Conservation (phyloP, 2,797 vertebrate species). For the Iguana delicatissima region DNA sequence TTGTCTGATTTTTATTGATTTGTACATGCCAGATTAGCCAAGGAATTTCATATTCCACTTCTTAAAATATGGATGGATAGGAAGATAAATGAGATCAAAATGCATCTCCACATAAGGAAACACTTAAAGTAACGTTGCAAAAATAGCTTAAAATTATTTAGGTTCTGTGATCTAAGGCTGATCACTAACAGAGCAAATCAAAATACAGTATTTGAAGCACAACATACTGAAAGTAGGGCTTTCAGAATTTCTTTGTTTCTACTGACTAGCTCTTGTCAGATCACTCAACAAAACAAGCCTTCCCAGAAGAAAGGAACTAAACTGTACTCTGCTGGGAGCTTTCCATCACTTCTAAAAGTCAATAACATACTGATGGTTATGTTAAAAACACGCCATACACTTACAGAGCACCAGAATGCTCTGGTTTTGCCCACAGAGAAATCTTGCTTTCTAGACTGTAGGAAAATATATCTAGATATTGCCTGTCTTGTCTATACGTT, state of each 20-base stretch:
- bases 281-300: neutral
- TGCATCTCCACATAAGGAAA: neutral
- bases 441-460: constrained; percentile 9
- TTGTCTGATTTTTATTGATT: neutral
- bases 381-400: neutral
- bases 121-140: neutral
- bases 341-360: constrained; percentile 13
- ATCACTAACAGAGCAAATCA: neutral
- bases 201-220: neutral
- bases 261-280: neutral
- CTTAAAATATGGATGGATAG: neutral
- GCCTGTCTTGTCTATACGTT: neutral
- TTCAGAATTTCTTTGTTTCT: constrained; percentile 2
- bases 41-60: neutral
- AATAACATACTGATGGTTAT: constrained; percentile 24
- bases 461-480: neutral
- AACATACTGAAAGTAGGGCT: constrained; percentile 8
- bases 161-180: constrained; percentile 7
- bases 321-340: neutral
- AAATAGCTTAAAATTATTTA: neutral
- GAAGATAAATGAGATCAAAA: neutral
- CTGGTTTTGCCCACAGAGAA: neutral
- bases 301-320: neutral
- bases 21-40: neutral
- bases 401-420: constrained; percentile 20